These are phyloP conservation scores for Tenthredo scrophulariae DNA, from an alignment of 2,888 invertebrate species.

Conservation along the genomic window DNA sequence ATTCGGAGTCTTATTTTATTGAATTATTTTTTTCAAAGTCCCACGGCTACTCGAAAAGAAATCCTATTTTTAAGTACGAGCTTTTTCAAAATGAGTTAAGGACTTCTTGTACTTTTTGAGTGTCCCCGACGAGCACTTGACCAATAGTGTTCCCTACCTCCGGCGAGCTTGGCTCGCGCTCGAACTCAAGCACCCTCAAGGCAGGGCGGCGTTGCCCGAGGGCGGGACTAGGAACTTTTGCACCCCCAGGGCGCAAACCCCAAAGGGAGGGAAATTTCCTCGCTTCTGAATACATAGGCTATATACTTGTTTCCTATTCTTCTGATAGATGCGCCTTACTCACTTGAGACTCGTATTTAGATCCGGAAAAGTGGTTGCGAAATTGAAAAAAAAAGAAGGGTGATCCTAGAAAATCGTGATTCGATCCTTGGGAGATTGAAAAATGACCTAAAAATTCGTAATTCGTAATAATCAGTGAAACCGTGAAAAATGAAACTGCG, in stretches of 20 bases:
- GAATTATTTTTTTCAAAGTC: background rate
- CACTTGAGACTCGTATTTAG: background rate
- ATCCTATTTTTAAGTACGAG: conserved; percentile 22
- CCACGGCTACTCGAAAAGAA: background rate
- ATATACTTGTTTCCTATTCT: background rate
- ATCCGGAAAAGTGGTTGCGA: background rate
- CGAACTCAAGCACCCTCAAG: conserved; percentile 72
- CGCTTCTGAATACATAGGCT: conserved; percentile 45
- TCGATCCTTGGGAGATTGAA: background rate
- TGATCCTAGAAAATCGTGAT: background rate
- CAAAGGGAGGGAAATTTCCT: conserved; percentile 55
- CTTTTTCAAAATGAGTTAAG: conserved; percentile 62
- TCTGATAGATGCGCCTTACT: background rate
- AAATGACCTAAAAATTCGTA: background rate
- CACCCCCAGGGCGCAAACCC: conserved; percentile 60
- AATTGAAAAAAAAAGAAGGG: background rate
- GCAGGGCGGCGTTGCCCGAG: conserved; percentile 67
- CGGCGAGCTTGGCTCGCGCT: conserved; percentile 66
- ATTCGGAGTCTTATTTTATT: background rate
- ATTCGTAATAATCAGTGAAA: background rate
- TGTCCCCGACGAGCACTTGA: conserved; percentile 78
- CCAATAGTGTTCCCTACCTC: conserved; percentile 76
- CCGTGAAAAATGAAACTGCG: background rate
- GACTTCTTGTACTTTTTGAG: conserved; percentile 74
- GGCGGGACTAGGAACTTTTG: conserved; percentile 65